Conservation (phyloP, 2,888 invertebrate species). For the Drosophila merina region DNA sequence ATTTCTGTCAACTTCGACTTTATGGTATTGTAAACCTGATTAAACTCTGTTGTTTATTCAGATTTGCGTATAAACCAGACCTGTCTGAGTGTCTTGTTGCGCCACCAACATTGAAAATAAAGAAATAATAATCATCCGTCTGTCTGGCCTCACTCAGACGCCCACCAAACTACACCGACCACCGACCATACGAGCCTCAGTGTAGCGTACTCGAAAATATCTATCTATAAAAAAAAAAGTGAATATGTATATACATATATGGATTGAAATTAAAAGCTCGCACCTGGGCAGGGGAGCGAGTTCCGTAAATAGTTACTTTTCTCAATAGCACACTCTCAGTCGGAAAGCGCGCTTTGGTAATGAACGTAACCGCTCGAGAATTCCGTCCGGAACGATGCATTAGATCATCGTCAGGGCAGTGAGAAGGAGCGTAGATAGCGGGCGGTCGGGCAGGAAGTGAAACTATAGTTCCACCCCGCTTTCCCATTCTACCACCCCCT, state of each 20-base stretch:
- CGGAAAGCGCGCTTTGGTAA: slow-evolving; percentile 62
- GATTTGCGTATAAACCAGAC: slow-evolving; percentile 24
- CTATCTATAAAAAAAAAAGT: slow-evolving; percentile 4
- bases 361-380: slow-evolving; percentile 62
- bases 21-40: neutral
- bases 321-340: slow-evolving; percentile 74
- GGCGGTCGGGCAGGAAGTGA: slow-evolving; percentile 13
- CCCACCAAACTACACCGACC: slow-evolving; percentile 37
- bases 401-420: slow-evolving; percentile 61
- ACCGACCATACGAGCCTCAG: slow-evolving; percentile 41
- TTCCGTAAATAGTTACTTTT: slow-evolving; percentile 68
- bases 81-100: slow-evolving; percentile 20
- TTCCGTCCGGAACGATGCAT: slow-evolving; percentile 56
- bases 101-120: slow-evolving; percentile 42
- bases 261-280: slow-evolving; percentile 33
- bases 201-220: slow-evolving; percentile 65
- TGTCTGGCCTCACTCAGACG: slow-evolving; percentile 43
- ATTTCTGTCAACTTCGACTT: neutral
- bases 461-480: neutral
- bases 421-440: slow-evolving; percentile 26
- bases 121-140: slow-evolving; percentile 36
- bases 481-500: no score
- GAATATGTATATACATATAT: neutral
- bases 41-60: slow-evolving; percentile 3
- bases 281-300: slow-evolving; percentile 45